Conservation (phyloP, 1,140 invertebrate genomes). For the Aethina tumida region DNA sequence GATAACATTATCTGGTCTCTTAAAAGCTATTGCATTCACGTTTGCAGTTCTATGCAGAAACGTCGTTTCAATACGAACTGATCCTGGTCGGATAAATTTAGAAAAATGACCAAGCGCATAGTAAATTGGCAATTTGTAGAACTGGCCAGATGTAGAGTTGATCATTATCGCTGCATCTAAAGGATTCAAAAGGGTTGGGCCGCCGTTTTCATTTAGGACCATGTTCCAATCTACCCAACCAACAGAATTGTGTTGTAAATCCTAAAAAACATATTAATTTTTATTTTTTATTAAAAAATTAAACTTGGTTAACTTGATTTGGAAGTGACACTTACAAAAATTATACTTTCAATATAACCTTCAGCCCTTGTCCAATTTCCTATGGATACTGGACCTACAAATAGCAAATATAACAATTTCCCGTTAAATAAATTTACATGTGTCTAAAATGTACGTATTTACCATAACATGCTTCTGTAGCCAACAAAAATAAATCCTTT, state of each 20-base stretch:
- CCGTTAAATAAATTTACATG: too few species aligned
- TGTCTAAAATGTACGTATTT: too few species aligned
- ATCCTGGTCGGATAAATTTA: constrained; percentile 46
- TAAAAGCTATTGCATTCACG: too few species aligned
- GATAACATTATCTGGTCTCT: too few species aligned
- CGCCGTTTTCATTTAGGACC: constrained; percentile 51
- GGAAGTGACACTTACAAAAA: too few species aligned
- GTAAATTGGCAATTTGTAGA: constrained; percentile 63
- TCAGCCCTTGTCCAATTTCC: constrained; percentile 68
- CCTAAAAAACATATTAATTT: too few species aligned
- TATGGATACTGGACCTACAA: constrained; percentile 39
- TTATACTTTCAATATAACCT: constrained; percentile 57
- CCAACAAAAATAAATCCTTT: constrained; percentile 59
- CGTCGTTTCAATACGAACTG: too few species aligned
- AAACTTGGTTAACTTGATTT: too few species aligned
- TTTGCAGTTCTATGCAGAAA: too few species aligned
- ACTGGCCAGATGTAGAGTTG: constrained; percentile 41
- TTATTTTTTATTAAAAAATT: too few species aligned
- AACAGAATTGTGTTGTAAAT: too few species aligned
- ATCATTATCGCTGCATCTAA: constrained; percentile 60
- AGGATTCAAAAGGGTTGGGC: constrained; percentile 57
- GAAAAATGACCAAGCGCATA: constrained; percentile 59
- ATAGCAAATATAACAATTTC: too few species aligned
- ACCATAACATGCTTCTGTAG: constrained; percentile 67
- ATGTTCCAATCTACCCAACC: constrained; percentile 73